phyloP scores from a whole-genome alignment of 2,113 vertebrate genomes.

The Hippolais icterina region DNA sequence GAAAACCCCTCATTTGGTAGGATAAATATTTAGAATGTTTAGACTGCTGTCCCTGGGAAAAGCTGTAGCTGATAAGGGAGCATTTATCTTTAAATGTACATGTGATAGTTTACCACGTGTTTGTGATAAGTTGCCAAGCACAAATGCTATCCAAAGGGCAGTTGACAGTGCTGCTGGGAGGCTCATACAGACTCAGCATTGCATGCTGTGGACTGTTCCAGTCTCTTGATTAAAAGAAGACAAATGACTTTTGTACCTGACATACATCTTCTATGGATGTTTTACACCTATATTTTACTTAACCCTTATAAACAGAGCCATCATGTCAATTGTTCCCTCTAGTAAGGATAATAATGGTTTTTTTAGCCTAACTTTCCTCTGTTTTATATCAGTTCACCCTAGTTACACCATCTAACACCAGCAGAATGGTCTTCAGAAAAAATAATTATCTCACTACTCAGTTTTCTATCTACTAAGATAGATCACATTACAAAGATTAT shows the following conservation, averaged over 20 bases:
- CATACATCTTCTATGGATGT: background rate
- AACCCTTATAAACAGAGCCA: background rate
- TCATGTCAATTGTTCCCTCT: background rate
- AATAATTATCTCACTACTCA: background rate
- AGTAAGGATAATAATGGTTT: background rate
- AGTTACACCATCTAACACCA: background rate
- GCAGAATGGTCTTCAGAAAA: background rate
- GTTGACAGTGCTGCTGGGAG: background rate
- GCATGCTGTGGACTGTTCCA: background rate
- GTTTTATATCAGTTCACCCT: background rate
- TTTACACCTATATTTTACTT: background rate
- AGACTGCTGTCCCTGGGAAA: background rate
- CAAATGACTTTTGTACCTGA: background rate
- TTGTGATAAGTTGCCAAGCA: background rate
- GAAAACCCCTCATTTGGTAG: background rate
- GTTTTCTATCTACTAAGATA: background rate
- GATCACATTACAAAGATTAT: background rate
- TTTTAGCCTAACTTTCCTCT: background rate
- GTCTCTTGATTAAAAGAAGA: background rate
- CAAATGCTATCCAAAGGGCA: background rate
- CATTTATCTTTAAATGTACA: conserved; percentile 24
- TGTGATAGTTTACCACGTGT: conserved; percentile 11
- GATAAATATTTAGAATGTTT: background rate
- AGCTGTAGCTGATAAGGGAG: background rate
- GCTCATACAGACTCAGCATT: background rate